Conservation (phyloP, 2,888 invertebrate species). For the Amaurobius ferox region DNA sequence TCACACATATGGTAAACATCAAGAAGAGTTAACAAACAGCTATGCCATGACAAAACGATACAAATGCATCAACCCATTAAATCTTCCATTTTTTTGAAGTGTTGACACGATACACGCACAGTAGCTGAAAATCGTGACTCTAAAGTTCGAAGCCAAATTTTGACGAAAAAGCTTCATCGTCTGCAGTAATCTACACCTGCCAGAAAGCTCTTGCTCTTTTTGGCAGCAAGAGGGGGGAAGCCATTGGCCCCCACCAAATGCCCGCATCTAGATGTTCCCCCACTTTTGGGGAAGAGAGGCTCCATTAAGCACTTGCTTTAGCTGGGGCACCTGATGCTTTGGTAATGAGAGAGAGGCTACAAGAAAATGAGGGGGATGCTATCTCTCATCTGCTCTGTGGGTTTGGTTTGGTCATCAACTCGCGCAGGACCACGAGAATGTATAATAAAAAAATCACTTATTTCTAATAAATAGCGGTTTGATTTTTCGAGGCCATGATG, state of each 20-base stretch:
- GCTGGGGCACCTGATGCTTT: constrained; percentile 50
- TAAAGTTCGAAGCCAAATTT: background rate
- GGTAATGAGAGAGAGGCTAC: constrained; percentile 50
- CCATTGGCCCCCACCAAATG: background rate
- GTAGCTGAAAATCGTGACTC: background rate
- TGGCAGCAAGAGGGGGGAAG: background rate
- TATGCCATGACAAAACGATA: no score
- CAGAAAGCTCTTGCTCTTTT: background rate
- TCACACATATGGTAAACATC: no score
- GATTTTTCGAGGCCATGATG: no score
- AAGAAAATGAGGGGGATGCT: constrained; percentile 12
- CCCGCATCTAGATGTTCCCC: constrained; percentile 24
- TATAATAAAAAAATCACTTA: no score
- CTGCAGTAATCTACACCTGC: constrained; percentile 1
- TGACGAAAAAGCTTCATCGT: background rate
- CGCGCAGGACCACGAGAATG: no score
- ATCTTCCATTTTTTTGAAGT: background rate
- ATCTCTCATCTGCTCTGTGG: background rate
- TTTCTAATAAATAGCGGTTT: no score
- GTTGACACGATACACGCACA: background rate
- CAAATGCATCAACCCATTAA: background rate
- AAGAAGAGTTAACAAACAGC: no score
- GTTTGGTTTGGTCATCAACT: background rate
- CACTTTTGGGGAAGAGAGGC: background rate
- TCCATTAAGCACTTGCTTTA: constrained; percentile 48